phyloP scores from a whole-genome alignment of 2,113 vertebrate genomes.

The Istiophorus platypterus region DNA sequence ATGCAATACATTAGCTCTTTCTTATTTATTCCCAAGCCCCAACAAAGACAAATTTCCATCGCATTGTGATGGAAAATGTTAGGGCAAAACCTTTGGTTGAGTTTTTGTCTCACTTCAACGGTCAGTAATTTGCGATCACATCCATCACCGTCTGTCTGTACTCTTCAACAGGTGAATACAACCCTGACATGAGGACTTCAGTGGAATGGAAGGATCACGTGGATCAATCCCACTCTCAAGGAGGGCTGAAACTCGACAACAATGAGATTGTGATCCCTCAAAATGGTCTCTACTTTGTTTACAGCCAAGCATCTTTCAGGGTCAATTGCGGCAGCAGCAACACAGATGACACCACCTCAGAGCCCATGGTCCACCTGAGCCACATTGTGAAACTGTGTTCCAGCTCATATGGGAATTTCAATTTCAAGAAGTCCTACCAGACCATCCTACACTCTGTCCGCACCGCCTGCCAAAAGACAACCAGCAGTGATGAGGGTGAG shows the following conservation, averaged over 20 bases:
- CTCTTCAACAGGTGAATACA: conserved; percentile 66
- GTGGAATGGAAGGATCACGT: conserved; percentile 66
- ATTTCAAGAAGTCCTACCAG: neutral
- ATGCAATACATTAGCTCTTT: neutral
- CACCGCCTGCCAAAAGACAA: conserved; percentile 64
- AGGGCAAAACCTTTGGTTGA: too few species aligned
- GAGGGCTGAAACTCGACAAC: conserved; percentile 61
- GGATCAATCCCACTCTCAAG: conserved; percentile 72
- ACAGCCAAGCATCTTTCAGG: conserved; percentile 82
- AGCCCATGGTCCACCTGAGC: conserved; percentile 67
- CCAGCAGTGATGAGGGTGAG: rapidly evolving
- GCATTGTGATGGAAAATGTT: neutral
- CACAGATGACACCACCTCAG: rapidly evolving
- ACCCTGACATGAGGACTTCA: rapidly evolving
- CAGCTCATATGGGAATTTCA: neutral
- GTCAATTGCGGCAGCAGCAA: conserved; percentile 56
- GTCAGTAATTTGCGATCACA: neutral
- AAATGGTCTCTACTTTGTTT: conserved; percentile 82
- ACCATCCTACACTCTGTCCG: conserved; percentile 76
- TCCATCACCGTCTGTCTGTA: neutral
- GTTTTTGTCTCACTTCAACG: neutral
- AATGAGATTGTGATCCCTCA: conserved; percentile 78
- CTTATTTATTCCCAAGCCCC: neutral
- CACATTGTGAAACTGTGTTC: conserved; percentile 76
- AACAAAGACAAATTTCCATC: neutral